Evolutionary conservation across 2,888 invertebrate genomes (phyloP).

Genomic region (Eupsilia transversa): DNA sequence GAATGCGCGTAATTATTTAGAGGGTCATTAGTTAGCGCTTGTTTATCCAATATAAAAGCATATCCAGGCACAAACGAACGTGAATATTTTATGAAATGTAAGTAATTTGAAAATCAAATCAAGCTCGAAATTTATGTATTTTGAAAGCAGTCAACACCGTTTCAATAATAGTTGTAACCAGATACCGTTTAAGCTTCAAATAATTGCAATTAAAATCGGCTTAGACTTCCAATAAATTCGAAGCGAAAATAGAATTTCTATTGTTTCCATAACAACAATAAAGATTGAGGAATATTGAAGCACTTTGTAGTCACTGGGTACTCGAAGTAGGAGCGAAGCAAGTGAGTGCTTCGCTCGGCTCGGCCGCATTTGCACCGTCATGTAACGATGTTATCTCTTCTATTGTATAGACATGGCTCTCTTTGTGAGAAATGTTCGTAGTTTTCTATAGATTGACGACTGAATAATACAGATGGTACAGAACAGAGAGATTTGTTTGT

Average conservation of each 20-base stretch:
- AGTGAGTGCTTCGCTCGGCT: conserved; percentile 47
- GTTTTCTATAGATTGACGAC: conserved; percentile 47
- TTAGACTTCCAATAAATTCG: conserved; percentile 27
- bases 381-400: conserved; percentile 59
- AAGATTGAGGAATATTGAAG: conserved; percentile 44
- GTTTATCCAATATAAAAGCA: conserved; percentile 15
- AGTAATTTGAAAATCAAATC: conserved; percentile 31
- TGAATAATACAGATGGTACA: conserved; percentile 44
- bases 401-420: conserved; percentile 39
- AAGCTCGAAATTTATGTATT: neutral
- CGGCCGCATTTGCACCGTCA: conserved; percentile 53
- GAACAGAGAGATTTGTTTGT: conserved; percentile 39
- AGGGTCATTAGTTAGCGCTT: conserved; percentile 23
- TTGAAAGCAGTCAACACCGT: neutral
- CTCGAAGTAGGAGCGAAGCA: conserved; percentile 35
- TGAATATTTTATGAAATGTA: conserved; percentile 7
- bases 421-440: conserved; percentile 45
- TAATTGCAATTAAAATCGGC: conserved; percentile 57
- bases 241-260: conserved; percentile 36
- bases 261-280: conserved; percentile 60
- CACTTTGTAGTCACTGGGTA: conserved; percentile 35
- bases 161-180: conserved; percentile 17
- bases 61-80: conserved; percentile 4
- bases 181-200: conserved; percentile 22
- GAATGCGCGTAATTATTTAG: conserved; percentile 23